These are phyloP conservation scores for Nothoprocta perdicaria DNA, from an alignment of 2,113 vertebrate genomes.

Conservation along the genomic window DNA sequence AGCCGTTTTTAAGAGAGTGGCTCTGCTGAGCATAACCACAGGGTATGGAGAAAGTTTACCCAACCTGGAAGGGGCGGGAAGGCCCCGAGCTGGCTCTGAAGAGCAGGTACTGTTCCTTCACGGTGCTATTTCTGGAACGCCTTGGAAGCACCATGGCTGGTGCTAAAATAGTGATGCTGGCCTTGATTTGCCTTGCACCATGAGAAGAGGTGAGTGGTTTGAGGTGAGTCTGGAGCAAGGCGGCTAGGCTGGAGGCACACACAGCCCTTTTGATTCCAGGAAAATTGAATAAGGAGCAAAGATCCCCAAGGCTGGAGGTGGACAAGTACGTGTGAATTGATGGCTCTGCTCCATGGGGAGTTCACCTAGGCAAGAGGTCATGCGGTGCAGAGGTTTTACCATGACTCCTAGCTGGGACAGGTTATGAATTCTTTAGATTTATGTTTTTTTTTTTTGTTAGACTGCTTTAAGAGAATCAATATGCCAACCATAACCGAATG, in stretches of 20 bases:
- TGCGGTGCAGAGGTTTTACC: not conserved
- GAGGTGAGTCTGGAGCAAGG: not conserved
- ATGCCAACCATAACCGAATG: not conserved
- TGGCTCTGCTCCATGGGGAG: not conserved
- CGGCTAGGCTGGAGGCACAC: not conserved
- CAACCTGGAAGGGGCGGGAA: not conserved
- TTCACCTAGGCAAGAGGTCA: not conserved
- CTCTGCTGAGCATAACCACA: not conserved
- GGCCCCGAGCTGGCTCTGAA: not conserved
- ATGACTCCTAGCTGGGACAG: not conserved
- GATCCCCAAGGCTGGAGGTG: conserved; percentile 10
- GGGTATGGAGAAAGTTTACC: not conserved
- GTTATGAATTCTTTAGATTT: not conserved
- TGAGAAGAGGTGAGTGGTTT: not conserved
- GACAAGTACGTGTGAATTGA: not conserved
- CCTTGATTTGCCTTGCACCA: not conserved
- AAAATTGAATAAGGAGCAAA: not conserved
- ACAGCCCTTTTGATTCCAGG: not conserved
- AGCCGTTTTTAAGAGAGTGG: not conserved
- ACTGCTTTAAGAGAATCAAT: not conserved
- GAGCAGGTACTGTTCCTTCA: not conserved
- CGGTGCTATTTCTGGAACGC: not conserved
- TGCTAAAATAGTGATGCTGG: not conserved
- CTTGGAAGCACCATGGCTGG: not conserved
- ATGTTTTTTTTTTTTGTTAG: not conserved